phyloP scores from a whole-genome alignment of 2,797 vertebrate genomes.

The Chloroceryle amazona region DNA sequence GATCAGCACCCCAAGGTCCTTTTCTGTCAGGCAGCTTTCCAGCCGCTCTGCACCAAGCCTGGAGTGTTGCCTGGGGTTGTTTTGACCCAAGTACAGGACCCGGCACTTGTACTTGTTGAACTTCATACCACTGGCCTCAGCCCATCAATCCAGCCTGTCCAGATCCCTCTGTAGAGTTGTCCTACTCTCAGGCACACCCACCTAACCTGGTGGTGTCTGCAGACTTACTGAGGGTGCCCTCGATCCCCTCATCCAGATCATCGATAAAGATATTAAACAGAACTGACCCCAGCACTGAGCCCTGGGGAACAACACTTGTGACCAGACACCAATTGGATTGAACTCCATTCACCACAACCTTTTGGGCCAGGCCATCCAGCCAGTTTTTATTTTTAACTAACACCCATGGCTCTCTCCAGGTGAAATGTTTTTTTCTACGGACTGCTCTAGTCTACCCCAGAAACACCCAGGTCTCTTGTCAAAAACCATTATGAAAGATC shows the following conservation, averaged over 20 bases:
- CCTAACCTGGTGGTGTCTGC: background rate
- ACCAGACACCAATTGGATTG: too few relatives aligned
- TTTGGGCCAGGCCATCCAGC: too few relatives aligned
- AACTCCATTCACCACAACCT: too few relatives aligned
- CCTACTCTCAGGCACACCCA: accelerated
- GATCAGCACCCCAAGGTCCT: accelerated
- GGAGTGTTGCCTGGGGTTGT: accelerated
- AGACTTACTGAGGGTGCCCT: background rate
- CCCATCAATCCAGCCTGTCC: background rate
- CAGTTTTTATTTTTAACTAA: background rate
- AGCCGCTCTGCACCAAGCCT: background rate
- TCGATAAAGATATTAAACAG: too few relatives aligned
- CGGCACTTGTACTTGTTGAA: background rate
- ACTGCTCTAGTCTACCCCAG: background rate
- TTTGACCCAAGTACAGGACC: background rate
- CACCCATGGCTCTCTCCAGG: background rate
- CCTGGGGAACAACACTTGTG: too few relatives aligned
- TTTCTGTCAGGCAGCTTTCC: accelerated
- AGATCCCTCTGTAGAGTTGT: background rate
- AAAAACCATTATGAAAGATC: background rate
- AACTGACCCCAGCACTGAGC: too few relatives aligned
- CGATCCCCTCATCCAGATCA: too few relatives aligned
- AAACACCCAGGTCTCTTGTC: background rate
- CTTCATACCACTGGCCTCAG: accelerated
- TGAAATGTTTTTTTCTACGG: background rate